Evolutionary conservation across 2,888 invertebrate genomes (phyloP), one percentile per base, ranked within the genome.

Genomic region (Scaptomyza reducta): DNA sequence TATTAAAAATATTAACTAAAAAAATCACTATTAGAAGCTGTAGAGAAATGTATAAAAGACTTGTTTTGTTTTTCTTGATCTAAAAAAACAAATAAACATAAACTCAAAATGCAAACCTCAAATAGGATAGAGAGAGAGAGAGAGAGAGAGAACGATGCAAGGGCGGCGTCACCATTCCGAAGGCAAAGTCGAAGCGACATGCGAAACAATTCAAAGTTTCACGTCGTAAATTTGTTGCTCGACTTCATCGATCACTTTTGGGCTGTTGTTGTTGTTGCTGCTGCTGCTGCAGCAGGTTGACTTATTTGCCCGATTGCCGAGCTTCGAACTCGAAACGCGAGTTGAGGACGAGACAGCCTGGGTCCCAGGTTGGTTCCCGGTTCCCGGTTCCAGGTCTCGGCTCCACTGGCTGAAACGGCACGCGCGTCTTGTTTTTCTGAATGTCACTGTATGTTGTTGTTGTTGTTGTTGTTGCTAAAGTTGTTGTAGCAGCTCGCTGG

Each of bases 161-260:
- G 47, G 60, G 41, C 60, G 53, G 49, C 58, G 53, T 44, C 62
- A 61, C 51, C 56, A 54, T 46, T 71, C 6, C 74, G 76, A 67
- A 63, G 64, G 79, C 69, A 87, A 88, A 84, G 82, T 82, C 87
- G 82, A 88, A 86, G 73, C 86, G 88, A 88, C 85, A 87, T 88
- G 85, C 77, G 82, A 80, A 87, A 87, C 88, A 86, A 89, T 89
- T 86, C 87, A 85, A 89, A 89, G 90, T 91, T 89, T 89, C 90
- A 91, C 90, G 88, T 91, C 90, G 89, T 90, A 90, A 91, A 91
- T 91, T 90, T 84, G 75, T 77, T 67, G 79, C 72, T 77, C 80
- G 84, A 91, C 90, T 91, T 90, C 90, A 90, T 90, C 91, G 90
- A 91, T 91, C 91, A 90, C 88, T 90, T 83, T 83, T 77, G 62